A percentile compares a stretch with the other conserved stretches of the same genome.
Conservation (phyloP, 1,140 invertebrate genomes). For the Zaprionus tsacasi region DNA sequence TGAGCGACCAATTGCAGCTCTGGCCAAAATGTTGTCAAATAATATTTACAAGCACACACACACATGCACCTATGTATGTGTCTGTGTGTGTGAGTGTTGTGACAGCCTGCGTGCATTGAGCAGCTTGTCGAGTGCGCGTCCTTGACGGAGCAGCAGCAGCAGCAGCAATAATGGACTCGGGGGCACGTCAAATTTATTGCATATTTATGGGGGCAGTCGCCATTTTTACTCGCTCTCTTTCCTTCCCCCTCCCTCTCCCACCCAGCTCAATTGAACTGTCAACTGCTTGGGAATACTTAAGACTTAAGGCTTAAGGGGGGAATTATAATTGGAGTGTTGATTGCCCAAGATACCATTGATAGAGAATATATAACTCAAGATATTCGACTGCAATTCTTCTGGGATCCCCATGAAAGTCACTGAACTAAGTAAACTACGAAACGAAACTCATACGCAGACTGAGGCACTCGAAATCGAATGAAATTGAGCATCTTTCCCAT, state of each 20-base stretch:
- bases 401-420: not conserved
- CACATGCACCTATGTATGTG: conserved; percentile 7
- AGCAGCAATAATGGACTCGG: conserved; percentile 5
- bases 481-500: not conserved
- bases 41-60: conserved; percentile 66
- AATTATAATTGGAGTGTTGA: not conserved
- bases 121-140: conserved; percentile 21
- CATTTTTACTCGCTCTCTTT: not conserved
- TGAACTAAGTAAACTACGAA: not conserved
- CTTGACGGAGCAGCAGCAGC: not conserved
- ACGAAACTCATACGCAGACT: no score
- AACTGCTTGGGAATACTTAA: not conserved
- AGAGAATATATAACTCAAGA: not conserved
- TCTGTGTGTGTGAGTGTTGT: conserved; percentile 6
- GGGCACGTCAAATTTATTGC: conserved; percentile 18
- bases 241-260: no score
- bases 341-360: not conserved
- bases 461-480: no score
- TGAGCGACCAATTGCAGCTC: conserved; percentile 30
- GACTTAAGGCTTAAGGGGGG: not conserved
- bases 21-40: conserved; percentile 73
- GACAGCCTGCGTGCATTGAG: conserved; percentile 21
- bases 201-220: conserved; percentile 17
- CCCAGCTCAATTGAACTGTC: not conserved
- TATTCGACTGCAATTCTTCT: not conserved